Base-by-base conservation (phyloP, 2,888 invertebrate genomes). In the Mythimna ferrago region DNA sequence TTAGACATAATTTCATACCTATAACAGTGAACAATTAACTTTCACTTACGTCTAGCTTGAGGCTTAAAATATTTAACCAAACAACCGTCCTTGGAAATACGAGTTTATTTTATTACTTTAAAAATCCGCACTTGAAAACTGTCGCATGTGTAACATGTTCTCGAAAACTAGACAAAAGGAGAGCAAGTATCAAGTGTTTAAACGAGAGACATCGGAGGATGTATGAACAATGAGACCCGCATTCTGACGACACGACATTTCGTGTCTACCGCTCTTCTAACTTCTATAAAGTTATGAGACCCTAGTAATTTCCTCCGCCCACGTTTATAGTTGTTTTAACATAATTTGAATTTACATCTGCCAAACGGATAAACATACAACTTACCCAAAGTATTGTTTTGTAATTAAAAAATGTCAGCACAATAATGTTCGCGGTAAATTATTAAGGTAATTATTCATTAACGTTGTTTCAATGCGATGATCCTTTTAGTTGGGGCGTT, bases 201-300 rank as follows among this genome's bases (percentile, higher is more conserved):
- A 90, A 84, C 86, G 86, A 82, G 73, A 83, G 85, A 84, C 87
- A 85, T 85, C 84, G 80, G 86, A 86, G 83, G 87, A 84, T 78
- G 82, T 78, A 80, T 78, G 88, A 89, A 91, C 91, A 92, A 92
- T 89, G 82, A 89, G 63, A 78, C 91, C 91, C 92, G 92, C 89
- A 92, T 92, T 87, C 81, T 73, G 80, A 80, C 82, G 87, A 89
- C 84, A 44, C 32, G 66, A 85, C 83, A 86, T 87, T 88, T 87
- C 78, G 72, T 77, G 84, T 81, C 80, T 74, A 73, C 73, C 66
- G 76, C 76, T 77, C 80, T 77, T 77, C 82, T 74, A 83, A 82
- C 82, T 79, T 72, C 71, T 77, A 68, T 73, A 76, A 77, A 80
- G 67, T 77, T 80, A 71, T 72, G 72, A 70, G 77, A 77, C 83